phyloP scores from a whole-genome alignment of 2,888 invertebrate genomes.

The Chalcosyrphus nemorum region DNA sequence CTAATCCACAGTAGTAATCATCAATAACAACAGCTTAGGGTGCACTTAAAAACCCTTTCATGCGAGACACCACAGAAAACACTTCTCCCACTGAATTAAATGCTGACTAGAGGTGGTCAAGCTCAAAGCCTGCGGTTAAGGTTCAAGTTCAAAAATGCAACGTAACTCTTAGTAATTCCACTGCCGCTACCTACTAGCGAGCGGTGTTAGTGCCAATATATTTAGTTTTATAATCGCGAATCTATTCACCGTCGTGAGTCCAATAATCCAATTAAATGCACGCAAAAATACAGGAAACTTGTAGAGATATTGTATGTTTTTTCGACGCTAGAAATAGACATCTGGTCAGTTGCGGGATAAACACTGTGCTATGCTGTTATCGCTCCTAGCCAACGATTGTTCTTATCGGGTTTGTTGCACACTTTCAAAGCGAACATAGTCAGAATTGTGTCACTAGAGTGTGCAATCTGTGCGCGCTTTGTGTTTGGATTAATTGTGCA shows the following conservation, averaged over 20 bases:
- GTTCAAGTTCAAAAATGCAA: slow-evolving; percentile 54
- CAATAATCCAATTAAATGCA: slow-evolving; percentile 61
- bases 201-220: neutral
- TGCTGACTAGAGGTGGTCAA: slow-evolving; percentile 6
- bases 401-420: slow-evolving; percentile 41
- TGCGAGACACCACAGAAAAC: neutral
- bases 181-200: neutral
- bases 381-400: slow-evolving; percentile 31
- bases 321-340: neutral
- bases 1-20: neutral
- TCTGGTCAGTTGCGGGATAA: slow-evolving; percentile 30
- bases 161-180: neutral
- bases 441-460: neutral
- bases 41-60: neutral
- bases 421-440: neutral
- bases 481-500: slow-evolving; percentile 15
- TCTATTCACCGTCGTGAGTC: neutral
- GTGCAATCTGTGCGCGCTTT: neutral
- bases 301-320: neutral
- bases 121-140: neutral
- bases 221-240: slow-evolving; percentile 25
- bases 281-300: slow-evolving; percentile 16
- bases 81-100: neutral
- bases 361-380: slow-evolving; percentile 31
- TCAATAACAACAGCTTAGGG: neutral